A percentile compares a stretch with the other conserved stretches of the same genome.
Evolutionary conservation across 2,113 vertebrate species (phyloP).

Genomic region (Stercorarius parasiticus): DNA sequence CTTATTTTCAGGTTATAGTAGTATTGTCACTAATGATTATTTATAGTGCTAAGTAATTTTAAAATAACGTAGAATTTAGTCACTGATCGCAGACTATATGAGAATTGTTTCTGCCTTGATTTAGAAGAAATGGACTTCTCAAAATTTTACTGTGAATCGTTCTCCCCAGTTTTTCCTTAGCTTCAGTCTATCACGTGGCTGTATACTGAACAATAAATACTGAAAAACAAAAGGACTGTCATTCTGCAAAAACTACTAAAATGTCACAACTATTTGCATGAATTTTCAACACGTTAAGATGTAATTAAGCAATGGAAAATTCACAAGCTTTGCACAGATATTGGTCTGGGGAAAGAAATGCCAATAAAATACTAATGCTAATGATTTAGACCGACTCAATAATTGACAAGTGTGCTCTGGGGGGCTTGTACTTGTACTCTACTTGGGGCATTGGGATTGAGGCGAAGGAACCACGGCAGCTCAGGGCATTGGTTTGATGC

Average conservation of each 20-base stretch:
- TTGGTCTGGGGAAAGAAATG: background rate
- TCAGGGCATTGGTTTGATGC: background rate
- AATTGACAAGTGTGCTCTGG: background rate
- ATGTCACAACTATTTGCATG: background rate
- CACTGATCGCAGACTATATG: background rate
- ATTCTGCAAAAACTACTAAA: background rate
- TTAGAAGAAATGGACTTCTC: slow-evolving; percentile 18
- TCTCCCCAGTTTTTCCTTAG: background rate
- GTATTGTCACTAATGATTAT: background rate
- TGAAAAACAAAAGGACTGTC: slow-evolving; percentile 33
- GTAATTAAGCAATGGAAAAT: background rate
- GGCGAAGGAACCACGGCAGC: background rate
- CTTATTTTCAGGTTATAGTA: background rate
- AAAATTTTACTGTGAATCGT: slow-evolving; percentile 13
- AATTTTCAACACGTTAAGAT: background rate
- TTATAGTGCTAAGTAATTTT: background rate
- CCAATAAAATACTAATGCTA: background rate
- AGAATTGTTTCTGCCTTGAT: slow-evolving; percentile 5
- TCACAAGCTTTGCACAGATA: background rate
- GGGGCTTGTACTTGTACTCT: background rate
- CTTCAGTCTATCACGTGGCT: background rate
- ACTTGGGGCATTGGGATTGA: background rate
- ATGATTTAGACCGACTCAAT: background rate
- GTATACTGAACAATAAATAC: background rate
- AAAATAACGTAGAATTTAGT: slow-evolving; percentile 9